Evolutionary conservation across 2,113 vertebrate genomes (phyloP), one percentile per base, ranked within the genome.

Genomic region (Gallinago jamesoni): DNA sequence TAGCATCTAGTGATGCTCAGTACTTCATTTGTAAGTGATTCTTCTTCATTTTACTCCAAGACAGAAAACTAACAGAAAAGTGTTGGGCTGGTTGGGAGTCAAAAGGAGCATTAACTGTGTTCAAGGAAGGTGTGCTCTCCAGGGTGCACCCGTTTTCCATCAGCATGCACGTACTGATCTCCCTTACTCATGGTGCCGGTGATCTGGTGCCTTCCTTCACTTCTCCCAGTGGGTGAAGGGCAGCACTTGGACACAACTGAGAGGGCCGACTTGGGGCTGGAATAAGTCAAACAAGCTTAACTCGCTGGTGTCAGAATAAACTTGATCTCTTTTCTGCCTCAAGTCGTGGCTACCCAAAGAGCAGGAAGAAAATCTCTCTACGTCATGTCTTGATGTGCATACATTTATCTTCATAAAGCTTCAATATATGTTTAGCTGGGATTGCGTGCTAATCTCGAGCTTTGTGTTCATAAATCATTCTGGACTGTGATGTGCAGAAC

Each of bases 211-310:
- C 17, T 55, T 47, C 27, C 57, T 79, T n/a, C 39, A 30, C 1
- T 0, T 43, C 31, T 53, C n/a, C 50, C 0, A 0, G 7, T 30
- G 28, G 27, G 19, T 66, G 45, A 59, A 52, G 33, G 23, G 31
- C 69, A 84, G 35, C 8, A 7, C 33, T 48, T 56, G 50, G 19
- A 37, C 45, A 68, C 35, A 68, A 37, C 18, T 22, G 16, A 57
- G 23, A 50, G 11, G 30, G 60, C 21, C 2, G 4, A 14, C 7
- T 9, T 16, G 18, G 9, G 11, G 7, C 22, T 77, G 21, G 69
- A 81, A 73, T 57, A 52, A 53, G 1, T 8, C 30, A 73, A 70
- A 73, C 24, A 48, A 17, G 11, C 8, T 79, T 31, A 50, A 77
- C 33, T 70, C 0, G 0, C 35, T 37, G 30, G 6, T 63, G 14